phyloP scores from a whole-genome alignment of 2,797 vertebrate species.

The Onychomys arenicola region DNA sequence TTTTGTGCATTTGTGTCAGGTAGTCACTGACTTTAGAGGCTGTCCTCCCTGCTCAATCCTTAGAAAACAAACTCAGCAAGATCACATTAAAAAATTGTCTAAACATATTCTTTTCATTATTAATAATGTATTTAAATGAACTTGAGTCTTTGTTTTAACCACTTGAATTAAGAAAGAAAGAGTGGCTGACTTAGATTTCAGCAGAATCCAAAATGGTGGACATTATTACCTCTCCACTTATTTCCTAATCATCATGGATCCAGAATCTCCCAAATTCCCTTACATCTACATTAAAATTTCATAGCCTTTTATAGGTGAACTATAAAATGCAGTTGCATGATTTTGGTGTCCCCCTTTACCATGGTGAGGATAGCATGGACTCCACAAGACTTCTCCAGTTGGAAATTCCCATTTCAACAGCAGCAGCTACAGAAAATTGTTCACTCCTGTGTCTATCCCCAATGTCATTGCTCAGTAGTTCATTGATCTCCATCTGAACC shows the following conservation, averaged over 20 bases:
- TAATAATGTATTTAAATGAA: not conserved
- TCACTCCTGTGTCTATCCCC: not conserved
- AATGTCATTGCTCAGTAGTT: not conserved
- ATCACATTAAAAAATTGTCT: not conserved
- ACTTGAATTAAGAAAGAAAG: not conserved
- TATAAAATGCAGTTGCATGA: not conserved
- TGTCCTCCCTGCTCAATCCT: not conserved
- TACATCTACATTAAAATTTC: not conserved
- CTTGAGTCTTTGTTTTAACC: not conserved
- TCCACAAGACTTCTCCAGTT: not conserved
- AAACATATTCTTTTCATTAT: constrained; percentile 1
- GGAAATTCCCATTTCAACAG: not conserved
- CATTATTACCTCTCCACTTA: not conserved
- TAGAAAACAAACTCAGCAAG: not conserved
- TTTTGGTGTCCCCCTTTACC: not conserved
- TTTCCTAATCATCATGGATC: not conserved
- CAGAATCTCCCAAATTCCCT: not conserved
- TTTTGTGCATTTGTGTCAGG: not conserved
- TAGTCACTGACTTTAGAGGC: not conserved
- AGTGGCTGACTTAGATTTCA: not conserved
- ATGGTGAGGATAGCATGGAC: not conserved
- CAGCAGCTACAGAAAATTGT: not conserved
- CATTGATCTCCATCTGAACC: not conserved
- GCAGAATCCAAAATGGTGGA: not conserved
- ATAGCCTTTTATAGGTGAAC: not conserved